phyloP scores from a whole-genome alignment of 2,113 vertebrate species.

The Ailurus styani region DNA sequence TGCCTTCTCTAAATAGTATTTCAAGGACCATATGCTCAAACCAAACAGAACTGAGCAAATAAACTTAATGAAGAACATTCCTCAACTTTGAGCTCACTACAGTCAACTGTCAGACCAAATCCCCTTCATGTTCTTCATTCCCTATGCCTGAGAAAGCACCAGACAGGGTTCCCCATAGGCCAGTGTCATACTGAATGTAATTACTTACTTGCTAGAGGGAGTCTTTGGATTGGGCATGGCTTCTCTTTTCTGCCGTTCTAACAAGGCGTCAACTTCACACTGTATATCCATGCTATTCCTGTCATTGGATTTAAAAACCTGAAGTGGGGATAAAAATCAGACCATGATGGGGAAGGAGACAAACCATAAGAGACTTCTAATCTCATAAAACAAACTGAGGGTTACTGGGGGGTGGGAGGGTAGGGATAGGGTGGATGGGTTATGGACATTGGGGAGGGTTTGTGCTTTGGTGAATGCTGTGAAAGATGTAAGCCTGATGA shows the following conservation, averaged over 20 bases:
- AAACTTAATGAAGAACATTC: neutral
- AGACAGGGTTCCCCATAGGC: neutral
- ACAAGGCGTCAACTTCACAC: constrained; percentile 91
- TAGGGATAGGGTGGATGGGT: too few species aligned
- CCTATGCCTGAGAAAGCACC: neutral
- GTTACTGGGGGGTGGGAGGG: too few species aligned
- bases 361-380: too few species aligned
- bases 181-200: neutral
- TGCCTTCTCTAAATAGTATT: neutral
- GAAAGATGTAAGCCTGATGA: too few species aligned
- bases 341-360: too few species aligned
- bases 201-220: constrained; percentile 84
- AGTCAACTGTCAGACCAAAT: neutral
- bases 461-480: too few species aligned
- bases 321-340: neutral
- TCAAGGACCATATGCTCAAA: neutral
- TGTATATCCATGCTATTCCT: constrained; percentile 96
- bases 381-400: too few species aligned
- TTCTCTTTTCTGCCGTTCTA: constrained; percentile 94
- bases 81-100: neutral
- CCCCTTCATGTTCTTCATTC: neutral
- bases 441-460: too few species aligned
- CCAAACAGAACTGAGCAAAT: neutral
- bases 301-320: constrained; percentile 97
- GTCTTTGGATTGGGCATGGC: constrained; percentile 84